A percentile compares a stretch with the other conserved stretches of the same genome.
phyloP scores from a whole-genome alignment of 2,797 vertebrate species.

The Antrozous pallidus region DNA sequence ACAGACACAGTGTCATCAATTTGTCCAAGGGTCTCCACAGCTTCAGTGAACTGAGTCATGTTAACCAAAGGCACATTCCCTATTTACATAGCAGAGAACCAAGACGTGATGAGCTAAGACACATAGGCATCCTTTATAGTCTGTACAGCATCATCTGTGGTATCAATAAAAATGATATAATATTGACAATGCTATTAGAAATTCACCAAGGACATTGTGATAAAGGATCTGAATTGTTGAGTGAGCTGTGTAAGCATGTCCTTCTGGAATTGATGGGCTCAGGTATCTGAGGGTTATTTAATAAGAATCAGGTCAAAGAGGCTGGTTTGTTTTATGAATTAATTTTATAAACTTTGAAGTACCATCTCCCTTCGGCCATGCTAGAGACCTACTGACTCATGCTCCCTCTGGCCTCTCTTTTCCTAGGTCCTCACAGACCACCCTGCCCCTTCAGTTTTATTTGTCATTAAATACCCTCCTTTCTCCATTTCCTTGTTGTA shows the following conservation, averaged over 20 bases:
- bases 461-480: neutral
- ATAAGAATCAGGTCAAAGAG: constrained; percentile 25
- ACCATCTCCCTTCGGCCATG: neutral
- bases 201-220: neutral
- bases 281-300: neutral
- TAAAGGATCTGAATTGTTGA: neutral
- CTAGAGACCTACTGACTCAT: neutral
- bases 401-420: neutral
- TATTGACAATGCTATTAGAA: constrained; percentile 2
- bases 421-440: neutral
- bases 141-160: neutral
- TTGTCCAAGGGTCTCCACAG: neutral
- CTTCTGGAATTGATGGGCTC: constrained; percentile 10
- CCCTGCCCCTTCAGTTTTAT: neutral
- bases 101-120: neutral
- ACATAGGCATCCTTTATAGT: neutral
- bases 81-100: neutral
- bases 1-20: neutral
- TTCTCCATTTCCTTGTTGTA: neutral
- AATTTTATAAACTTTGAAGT: neutral
- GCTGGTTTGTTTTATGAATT: neutral
- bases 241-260: neutral
- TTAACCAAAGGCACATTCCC: neutral
- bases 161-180: neutral
- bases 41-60: neutral